A percentile compares a stretch with the other conserved stretches of the same genome.
Conservation (phyloP, 2,888 invertebrate species). For the Acanthococcus lagerstroemiae region DNA sequence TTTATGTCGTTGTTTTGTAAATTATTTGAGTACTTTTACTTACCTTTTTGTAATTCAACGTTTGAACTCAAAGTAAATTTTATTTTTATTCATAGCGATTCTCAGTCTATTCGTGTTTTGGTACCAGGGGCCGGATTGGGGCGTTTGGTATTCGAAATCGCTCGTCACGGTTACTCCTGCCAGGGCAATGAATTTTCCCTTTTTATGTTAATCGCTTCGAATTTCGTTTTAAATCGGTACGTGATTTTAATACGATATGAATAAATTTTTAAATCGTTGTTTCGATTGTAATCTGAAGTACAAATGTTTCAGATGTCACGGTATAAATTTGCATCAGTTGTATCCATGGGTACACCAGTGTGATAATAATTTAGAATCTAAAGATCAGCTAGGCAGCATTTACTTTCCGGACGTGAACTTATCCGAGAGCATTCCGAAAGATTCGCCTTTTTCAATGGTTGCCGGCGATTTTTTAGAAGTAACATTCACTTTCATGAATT, state of each 20-base stretch:
- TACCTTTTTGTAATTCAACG: not conserved
- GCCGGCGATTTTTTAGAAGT: conserved; percentile 96
- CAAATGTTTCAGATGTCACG: conserved; percentile 47
- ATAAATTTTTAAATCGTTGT: not conserved
- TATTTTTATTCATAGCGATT: conserved; percentile 40
- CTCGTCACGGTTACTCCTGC: conserved; percentile 76
- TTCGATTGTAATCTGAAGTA: not conserved
- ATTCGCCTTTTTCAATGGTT: conserved; percentile 78
- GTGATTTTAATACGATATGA: conserved; percentile 43
- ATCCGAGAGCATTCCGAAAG: conserved; percentile 51
- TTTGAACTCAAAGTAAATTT: not conserved
- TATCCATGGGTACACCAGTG: conserved; percentile 95
- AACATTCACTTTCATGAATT: too few species aligned
- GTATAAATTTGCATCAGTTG: conserved; percentile 60
- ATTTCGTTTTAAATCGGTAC: conserved; percentile 90
- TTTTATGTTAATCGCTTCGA: conserved; percentile 94
- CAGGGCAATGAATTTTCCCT: conserved; percentile 97
- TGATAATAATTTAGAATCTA: conserved; percentile 73
- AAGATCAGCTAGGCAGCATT: conserved; percentile 67
- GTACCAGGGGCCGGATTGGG: conserved; percentile 97
- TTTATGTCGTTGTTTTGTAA: not conserved
- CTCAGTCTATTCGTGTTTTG: conserved; percentile 57
- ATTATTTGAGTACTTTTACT: too few species aligned
- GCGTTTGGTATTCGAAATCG: conserved; percentile 86
- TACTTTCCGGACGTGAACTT: conserved; percentile 85